phyloP scores from a whole-genome alignment of 2,888 invertebrate genomes.

The Ochlodes sylvanus region DNA sequence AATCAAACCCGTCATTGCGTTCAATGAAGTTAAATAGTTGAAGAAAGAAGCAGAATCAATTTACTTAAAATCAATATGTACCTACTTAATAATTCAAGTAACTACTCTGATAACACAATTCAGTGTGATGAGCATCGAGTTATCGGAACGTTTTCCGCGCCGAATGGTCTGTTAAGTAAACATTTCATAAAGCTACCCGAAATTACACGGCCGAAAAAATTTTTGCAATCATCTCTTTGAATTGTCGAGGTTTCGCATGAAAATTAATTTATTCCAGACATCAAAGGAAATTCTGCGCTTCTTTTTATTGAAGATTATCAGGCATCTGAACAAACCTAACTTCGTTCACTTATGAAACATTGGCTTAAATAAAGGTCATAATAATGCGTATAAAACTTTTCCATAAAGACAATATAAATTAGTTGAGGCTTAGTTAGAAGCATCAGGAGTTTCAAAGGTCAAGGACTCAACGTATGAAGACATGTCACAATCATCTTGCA shows the following conservation, averaged over 20 bases:
- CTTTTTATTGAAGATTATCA: conserved; percentile 36
- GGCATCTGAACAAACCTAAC: conserved; percentile 22
- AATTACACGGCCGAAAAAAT: conserved; percentile 48
- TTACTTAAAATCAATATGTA: too few relatives aligned
- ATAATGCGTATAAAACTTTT: too few relatives aligned
- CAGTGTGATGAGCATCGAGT: conserved; percentile 23
- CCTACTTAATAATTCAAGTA: too few relatives aligned
- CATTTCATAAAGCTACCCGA: conserved; percentile 31
- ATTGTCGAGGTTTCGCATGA: conserved; percentile 48
- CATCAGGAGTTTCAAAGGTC: too few relatives aligned
- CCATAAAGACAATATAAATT: too few relatives aligned
- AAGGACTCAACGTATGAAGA: too few relatives aligned
- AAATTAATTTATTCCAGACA: conserved; percentile 58
- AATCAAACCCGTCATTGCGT: too few relatives aligned
- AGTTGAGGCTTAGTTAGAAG: too few relatives aligned
- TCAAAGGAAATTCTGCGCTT: conserved; percentile 49
- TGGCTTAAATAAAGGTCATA: neutral
- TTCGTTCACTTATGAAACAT: neutral
- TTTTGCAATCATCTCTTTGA: conserved; percentile 47
- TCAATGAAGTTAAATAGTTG: too few relatives aligned
- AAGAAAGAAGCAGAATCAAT: too few relatives aligned
- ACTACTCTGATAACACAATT: conserved; percentile 7
- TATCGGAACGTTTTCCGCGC: conserved; percentile 26
- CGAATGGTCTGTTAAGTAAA: conserved; percentile 27
- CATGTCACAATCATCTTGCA: too few relatives aligned